Evolutionary conservation across 2,888 invertebrate genomes (phyloP), one percentile per base, ranked within the genome.

Genomic region (Limnephilus rhombicus): DNA sequence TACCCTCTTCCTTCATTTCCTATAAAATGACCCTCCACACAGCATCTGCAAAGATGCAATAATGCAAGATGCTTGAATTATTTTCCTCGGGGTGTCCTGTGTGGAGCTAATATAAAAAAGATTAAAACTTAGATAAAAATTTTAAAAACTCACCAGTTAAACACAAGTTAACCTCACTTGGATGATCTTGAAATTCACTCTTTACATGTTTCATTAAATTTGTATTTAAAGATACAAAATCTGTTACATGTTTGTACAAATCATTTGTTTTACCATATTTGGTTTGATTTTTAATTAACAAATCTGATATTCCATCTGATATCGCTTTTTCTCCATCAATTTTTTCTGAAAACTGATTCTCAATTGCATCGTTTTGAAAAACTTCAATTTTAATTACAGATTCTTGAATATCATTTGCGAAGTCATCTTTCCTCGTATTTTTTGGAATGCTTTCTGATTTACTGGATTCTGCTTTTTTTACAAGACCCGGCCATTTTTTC

Each of bases 401-500:
- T 49, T 37, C 80, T 80, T 88, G 24, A 9, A 83, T 81, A n/a
- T 91, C 9, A 85, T 92, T 91, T 80, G 5, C 3, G n/a, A 3
- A 7, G n/a, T 24, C 41, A 9, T 90, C 45, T 34, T 82, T 31
- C 18, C 24, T 45, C 5, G 31, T 68, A 80, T 88, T 89, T 80
- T 94, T 94, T 13, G 95, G 95, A 82, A 93, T 94, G 41, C 95
- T 94, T n/a, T 95, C 95, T 94, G 95, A 95, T 87, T 95, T 95
- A 90, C 96, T 94, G 92, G 96, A 95, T 90, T 95, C 95, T 0
- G 96, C 96, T 82, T 97, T 96, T 94, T 97, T 96, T 0, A 96
- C 96, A 91, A 97, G 95, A 0, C 96, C 96, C 93, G 96, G 96
- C 97, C 97, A 97, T 94, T 96, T 96, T 95, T 96, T 96, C 97